Conservation (phyloP, 2,113 vertebrate genomes). For the Numenius arquata region DNA sequence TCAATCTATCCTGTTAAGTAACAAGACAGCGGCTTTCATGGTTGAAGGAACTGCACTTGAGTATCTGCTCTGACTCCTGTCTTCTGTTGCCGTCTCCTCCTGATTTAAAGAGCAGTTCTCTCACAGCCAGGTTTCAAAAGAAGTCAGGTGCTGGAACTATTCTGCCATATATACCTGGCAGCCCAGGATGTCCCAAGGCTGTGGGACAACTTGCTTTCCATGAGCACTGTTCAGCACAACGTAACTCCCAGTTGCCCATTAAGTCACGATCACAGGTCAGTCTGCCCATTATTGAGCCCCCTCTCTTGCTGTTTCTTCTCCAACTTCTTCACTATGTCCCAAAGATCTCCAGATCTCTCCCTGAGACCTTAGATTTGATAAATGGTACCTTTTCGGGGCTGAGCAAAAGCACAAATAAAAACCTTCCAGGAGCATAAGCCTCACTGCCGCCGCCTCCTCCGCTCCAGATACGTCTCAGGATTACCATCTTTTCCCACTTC, state of each 20-base stretch:
- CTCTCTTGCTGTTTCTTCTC: neutral
- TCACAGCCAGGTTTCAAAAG: neutral
- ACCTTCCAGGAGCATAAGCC: neutral
- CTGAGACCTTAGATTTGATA: neutral
- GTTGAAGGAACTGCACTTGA: rapidly evolving
- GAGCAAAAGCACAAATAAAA: neutral
- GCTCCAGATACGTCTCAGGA: neutral
- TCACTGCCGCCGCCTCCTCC: neutral
- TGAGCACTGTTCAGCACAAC: neutral
- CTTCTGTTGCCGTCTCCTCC: neutral
- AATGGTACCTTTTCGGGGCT: neutral
- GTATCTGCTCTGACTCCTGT: neutral
- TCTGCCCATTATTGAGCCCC: neutral
- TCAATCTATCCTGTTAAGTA: neutral
- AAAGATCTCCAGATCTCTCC: neutral
- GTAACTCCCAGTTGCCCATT: neutral
- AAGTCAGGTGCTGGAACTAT: neutral
- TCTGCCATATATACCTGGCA: neutral
- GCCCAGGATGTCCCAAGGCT: neutral
- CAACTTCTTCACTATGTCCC: neutral
- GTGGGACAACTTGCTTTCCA: neutral
- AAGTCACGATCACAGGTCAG: neutral
- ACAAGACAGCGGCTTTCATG: neutral
- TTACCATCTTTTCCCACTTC: neutral
- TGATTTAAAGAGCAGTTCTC: neutral